Evolutionary conservation across 2,888 invertebrate genomes (phyloP).

Genomic region (Disparrhopalites patrizii): DNA sequence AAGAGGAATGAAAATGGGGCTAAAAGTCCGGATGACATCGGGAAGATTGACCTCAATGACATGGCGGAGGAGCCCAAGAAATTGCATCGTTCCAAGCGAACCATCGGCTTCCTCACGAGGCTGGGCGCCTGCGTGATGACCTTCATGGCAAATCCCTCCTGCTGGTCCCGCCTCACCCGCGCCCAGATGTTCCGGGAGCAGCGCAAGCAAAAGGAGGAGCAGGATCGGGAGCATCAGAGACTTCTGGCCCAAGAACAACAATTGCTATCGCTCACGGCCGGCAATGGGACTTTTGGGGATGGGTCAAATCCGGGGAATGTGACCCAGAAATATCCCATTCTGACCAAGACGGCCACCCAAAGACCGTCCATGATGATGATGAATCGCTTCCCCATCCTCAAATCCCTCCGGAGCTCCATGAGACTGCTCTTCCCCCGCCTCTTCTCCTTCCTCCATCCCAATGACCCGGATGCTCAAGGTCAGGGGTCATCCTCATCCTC

Average conservation of each 20-base stretch:
- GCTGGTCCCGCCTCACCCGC: slow-evolving; percentile 25
- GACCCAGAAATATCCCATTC: too few relatives aligned
- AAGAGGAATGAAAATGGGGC: too few relatives aligned
- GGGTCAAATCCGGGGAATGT: too few relatives aligned
- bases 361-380: too few relatives aligned
- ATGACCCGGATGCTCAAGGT: neutral
- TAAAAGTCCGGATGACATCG: too few relatives aligned
- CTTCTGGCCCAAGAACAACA: slow-evolving; percentile 6
- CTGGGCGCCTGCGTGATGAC: slow-evolving; percentile 39
- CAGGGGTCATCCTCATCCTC: too few relatives aligned
- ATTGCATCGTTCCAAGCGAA: slow-evolving; percentile 34
- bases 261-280: neutral
- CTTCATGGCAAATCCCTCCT: slow-evolving; percentile 38
- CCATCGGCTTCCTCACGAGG: slow-evolving; percentile 31
- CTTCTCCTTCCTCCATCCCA: slow-evolving; percentile 1
- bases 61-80: neutral
- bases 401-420: neutral
- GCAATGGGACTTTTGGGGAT: neutral
- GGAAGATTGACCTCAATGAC: too few relatives aligned
- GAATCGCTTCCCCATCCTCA: neutral
- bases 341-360: too few relatives aligned
- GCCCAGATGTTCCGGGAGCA: slow-evolving; percentile 17
- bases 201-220: neutral
- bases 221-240: slow-evolving; percentile 10
- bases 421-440: slow-evolving; percentile 19